phyloP scores from a whole-genome alignment of 2,113 vertebrate genomes.

The Sialia sialis region DNA sequence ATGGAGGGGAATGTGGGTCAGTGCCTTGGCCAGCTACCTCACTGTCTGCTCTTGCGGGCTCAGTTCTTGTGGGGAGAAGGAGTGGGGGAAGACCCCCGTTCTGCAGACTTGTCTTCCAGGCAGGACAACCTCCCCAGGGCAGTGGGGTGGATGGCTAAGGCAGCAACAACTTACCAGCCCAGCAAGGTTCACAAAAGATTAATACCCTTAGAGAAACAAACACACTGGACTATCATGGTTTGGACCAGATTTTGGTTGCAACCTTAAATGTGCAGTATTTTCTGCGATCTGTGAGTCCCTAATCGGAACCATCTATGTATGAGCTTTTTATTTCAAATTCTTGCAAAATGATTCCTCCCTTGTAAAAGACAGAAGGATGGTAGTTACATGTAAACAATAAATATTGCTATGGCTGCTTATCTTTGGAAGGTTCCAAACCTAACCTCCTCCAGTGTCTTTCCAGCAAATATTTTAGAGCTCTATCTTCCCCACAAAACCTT shows the following conservation, averaged over 20 bases:
- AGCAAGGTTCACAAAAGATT: neutral
- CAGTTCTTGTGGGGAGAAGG: neutral
- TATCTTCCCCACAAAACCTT: conserved; percentile 20
- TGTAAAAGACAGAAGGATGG: neutral
- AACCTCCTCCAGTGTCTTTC: conserved; percentile 19
- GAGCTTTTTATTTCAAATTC: neutral
- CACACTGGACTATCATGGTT: neutral
- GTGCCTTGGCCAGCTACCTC: neutral
- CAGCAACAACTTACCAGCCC: neutral
- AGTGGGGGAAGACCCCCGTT: neutral
- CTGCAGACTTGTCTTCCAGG: rapidly evolving
- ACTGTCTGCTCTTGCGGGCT: rapidly evolving
- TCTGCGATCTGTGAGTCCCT: neutral
- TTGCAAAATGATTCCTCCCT: neutral
- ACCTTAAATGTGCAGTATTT: neutral
- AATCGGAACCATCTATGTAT: neutral
- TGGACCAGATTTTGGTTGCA: neutral
- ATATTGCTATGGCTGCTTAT: conserved; percentile 1
- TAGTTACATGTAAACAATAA: conserved; percentile 31
- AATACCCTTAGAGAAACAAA: neutral
- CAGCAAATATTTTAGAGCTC: neutral
- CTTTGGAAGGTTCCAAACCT: conserved; percentile 5
- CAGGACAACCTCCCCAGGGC: neutral
- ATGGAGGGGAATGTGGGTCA: neutral
- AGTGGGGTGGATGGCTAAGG: neutral